A percentile compares a stretch with the other conserved stretches of the same genome.
Conservation (phyloP, 2,888 invertebrate genomes). For the Phyllotreta striolata region DNA sequence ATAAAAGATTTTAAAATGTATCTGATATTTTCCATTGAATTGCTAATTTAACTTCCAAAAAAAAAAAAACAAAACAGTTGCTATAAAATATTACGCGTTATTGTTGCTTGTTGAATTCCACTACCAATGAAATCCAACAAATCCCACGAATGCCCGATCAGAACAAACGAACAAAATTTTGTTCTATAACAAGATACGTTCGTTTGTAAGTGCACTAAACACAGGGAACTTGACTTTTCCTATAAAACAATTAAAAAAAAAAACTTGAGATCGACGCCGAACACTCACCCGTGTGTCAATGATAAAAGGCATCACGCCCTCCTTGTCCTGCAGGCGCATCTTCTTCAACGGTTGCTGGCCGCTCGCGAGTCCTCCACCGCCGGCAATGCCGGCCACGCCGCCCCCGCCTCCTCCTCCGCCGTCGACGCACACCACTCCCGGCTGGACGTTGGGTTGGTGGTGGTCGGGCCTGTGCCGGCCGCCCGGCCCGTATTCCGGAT, state of each 20-base stretch:
- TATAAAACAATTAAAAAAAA: too few relatives aligned
- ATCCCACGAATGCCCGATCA: not conserved
- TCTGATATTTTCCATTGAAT: conserved; percentile 4
- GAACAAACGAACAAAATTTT: not conserved
- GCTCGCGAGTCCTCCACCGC: conserved; percentile 46
- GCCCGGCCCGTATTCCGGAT: conserved; percentile 61
- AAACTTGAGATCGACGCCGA: too few relatives aligned
- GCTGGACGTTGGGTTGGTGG: conserved; percentile 38
- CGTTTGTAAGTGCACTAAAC: not conserved
- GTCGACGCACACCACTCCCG: conserved; percentile 45
- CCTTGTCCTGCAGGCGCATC: conserved; percentile 69
- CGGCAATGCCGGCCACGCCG: conserved; percentile 28
- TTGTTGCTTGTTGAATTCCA: not conserved
- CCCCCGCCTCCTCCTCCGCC: conserved; percentile 25
- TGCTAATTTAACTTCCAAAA: conserved; percentile 1
- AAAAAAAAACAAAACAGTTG: conserved; percentile 8
- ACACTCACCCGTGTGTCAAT: conserved; percentile 69
- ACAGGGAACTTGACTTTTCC: too few relatives aligned
- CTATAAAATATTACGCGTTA: not conserved
- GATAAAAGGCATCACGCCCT: conserved; percentile 66
- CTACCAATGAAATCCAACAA: conserved; percentile 2
- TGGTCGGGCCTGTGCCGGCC: conserved; percentile 40
- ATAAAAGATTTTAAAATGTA: not conserved
- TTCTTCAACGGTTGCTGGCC: conserved; percentile 72
- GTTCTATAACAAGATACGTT: not conserved